A percentile compares a stretch with the other conserved stretches of the same genome.
Conservation (phyloP, 2,888 invertebrate genomes). For the Chelonus formosanus region DNA sequence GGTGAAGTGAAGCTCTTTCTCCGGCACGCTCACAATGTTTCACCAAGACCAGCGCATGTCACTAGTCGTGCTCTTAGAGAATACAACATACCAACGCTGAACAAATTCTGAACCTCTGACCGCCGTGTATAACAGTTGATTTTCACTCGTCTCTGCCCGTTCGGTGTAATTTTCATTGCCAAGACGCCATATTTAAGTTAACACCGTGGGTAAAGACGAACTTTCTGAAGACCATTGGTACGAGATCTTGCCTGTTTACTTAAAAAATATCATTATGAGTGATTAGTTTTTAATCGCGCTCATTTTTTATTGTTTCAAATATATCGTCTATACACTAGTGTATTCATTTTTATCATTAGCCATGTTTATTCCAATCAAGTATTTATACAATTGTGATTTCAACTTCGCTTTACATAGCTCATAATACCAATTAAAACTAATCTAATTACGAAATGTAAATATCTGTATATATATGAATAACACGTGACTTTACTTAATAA, state of each 20-base stretch:
- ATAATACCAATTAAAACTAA: neutral
- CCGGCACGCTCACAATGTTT: slow-evolving; percentile 30
- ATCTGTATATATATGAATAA: neutral
- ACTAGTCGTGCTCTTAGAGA: slow-evolving; percentile 44
- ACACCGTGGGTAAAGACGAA: slow-evolving; percentile 12
- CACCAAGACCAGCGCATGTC: slow-evolving; percentile 39
- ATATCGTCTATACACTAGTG: slow-evolving; percentile 8
- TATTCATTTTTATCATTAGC: slow-evolving; percentile 4
- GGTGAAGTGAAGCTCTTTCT: slow-evolving; percentile 40
- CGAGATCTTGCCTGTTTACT: slow-evolving; percentile 7
- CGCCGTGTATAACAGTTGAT: slow-evolving; percentile 30
- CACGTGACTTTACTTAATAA: neutral
- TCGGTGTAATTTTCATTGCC: slow-evolving; percentile 17
- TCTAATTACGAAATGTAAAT: neutral
- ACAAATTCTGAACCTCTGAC: slow-evolving; percentile 40
- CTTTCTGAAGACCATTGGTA: slow-evolving; percentile 13
- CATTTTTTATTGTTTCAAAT: slow-evolving; percentile 14
- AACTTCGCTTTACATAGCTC: neutral
- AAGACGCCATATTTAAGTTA: slow-evolving; percentile 27
- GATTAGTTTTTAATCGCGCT: slow-evolving; percentile 3
- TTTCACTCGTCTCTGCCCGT: slow-evolving; percentile 14
- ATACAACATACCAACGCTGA: slow-evolving; percentile 40
- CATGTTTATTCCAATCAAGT: slow-evolving; percentile 11
- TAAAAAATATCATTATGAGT: neutral
- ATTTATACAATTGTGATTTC: neutral